These are phyloP conservation scores for Mycalesis mineus DNA, from an alignment of 2,888 invertebrate species.

Conservation along the genomic window DNA sequence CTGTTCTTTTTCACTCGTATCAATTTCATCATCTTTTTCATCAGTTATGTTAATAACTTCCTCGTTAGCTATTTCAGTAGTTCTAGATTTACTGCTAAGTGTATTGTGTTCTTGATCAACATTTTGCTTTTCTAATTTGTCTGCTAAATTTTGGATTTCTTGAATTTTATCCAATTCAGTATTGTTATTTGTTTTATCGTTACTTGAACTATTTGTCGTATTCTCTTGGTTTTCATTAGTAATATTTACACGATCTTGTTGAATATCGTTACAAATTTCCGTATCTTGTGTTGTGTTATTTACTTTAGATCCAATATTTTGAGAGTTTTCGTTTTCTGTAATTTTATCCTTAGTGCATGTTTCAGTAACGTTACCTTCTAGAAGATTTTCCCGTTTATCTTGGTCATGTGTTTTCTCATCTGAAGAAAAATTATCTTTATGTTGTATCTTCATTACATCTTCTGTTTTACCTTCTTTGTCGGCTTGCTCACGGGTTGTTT, in stretches of 20 bases:
- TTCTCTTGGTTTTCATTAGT: not conserved
- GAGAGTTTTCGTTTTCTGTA: not conserved
- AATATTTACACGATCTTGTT: not conserved
- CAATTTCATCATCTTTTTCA: constrained; percentile 22
- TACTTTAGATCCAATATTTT: not conserved
- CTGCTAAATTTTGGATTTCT: constrained; percentile 4
- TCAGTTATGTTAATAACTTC: constrained; percentile 26
- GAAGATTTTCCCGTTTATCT: not conserved
- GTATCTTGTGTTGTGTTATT: not conserved
- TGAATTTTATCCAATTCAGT: not conserved
- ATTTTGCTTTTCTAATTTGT: not conserved
- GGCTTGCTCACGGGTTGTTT: constrained; percentile 4
- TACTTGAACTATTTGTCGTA: not conserved
- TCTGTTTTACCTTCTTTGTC: constrained; percentile 20
- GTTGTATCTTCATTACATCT: constrained; percentile 22
- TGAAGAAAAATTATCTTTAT: not conserved
- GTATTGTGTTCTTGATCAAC: not conserved
- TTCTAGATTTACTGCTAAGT: not conserved
- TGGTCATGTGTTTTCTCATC: not conserved
- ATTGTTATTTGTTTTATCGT: not conserved
- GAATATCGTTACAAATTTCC: not conserved
- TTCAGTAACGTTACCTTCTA: not conserved
- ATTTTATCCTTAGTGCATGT: not conserved
- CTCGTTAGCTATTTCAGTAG: constrained; percentile 4
- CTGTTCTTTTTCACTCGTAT: constrained; percentile 6